A percentile compares a stretch with the other conserved stretches of the same genome.
Evolutionary conservation across 2,797 vertebrate species (phyloP).

Genomic region (Heterohyrax brucei): DNA sequence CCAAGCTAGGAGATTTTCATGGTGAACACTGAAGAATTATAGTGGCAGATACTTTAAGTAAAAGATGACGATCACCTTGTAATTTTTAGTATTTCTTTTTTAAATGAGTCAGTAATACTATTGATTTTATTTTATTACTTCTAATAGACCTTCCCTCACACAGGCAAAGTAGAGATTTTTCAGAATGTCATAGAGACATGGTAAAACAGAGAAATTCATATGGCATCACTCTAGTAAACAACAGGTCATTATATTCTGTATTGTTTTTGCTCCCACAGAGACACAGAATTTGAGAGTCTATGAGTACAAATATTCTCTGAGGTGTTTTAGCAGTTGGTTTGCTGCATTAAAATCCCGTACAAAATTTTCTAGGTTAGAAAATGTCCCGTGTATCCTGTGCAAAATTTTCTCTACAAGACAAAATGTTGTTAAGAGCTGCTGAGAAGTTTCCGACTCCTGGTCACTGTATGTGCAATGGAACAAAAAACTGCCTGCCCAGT

Average conservation of each 20-base stretch:
- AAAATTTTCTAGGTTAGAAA: not conserved
- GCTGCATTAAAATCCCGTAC: not conserved
- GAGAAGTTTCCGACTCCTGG: too few relatives aligned
- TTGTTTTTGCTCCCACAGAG: conserved; percentile 4
- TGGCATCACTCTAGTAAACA: not conserved
- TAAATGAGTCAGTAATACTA: conserved; percentile 4
- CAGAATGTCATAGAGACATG: not conserved
- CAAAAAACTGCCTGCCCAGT: too few relatives aligned
- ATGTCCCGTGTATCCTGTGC: too few relatives aligned
- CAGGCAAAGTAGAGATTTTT: not conserved
- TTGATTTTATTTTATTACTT: conserved; percentile 39
- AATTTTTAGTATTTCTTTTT: conserved; percentile 40
- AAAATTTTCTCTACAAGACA: too few relatives aligned
- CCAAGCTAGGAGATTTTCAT: not conserved
- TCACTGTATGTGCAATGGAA: too few relatives aligned
- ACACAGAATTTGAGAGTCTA: not conserved
- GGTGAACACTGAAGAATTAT: not conserved
- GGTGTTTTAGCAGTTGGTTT: not conserved
- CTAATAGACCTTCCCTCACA: not conserved
- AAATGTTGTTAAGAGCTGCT: too few relatives aligned
- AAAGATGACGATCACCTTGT: conserved; percentile 60
- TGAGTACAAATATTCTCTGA: not conserved
- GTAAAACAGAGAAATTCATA: not conserved
- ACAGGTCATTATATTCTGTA: conserved; percentile 9
- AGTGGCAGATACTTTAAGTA: conserved; percentile 22